phyloP scores from a whole-genome alignment of 2,888 invertebrate species.

The Cephonodes hylas region DNA sequence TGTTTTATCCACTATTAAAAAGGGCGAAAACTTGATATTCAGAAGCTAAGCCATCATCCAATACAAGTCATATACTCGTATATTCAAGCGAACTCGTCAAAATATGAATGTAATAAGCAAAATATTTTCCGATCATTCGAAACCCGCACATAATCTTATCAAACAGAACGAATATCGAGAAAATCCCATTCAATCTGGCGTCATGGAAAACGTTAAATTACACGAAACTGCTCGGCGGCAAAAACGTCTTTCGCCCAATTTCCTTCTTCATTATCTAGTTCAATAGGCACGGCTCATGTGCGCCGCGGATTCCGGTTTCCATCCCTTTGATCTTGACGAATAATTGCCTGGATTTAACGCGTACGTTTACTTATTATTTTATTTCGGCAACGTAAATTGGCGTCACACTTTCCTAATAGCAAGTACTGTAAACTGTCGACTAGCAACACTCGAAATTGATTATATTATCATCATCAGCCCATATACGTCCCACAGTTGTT shows the following conservation, averaged over 20 bases:
- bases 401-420: too few relatives aligned
- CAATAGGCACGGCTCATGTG: constrained; percentile 11
- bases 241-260: constrained; percentile 5
- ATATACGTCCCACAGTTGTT: too few relatives aligned
- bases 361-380: too few relatives aligned
- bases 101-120: background rate
- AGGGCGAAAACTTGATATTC: too few relatives aligned
- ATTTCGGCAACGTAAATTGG: too few relatives aligned
- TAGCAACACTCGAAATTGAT: too few relatives aligned
- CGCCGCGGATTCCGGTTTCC: constrained; percentile 1
- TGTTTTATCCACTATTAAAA: background rate
- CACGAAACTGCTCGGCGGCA: background rate
- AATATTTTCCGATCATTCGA: background rate
- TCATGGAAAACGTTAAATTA: constrained; percentile 16
- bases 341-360: background rate
- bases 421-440: too few relatives aligned
- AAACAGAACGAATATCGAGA: background rate
- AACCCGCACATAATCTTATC: background rate
- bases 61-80: background rate
- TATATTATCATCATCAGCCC: too few relatives aligned
- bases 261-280: constrained; percentile 12
- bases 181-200: background rate
- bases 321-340: constrained; percentile 11
- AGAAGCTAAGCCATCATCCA: background rate
- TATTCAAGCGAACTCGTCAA: background rate